These are phyloP conservation scores for Bombus haemorrhoidalis DNA, from an alignment of 1,140 invertebrate species.

Conservation along the genomic window DNA sequence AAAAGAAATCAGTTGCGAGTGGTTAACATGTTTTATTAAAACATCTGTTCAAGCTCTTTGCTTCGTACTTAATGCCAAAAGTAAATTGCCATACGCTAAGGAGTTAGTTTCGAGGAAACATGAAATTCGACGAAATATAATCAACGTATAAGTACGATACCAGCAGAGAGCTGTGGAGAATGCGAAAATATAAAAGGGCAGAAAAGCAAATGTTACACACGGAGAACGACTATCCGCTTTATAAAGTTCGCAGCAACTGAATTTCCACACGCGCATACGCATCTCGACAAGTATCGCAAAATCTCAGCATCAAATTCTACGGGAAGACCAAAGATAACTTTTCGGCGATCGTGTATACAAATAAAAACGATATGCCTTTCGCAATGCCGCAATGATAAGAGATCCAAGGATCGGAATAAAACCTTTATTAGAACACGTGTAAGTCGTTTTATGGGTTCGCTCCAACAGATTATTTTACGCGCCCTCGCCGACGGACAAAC, in stretches of 20 bases:
- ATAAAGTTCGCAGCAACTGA: not conserved
- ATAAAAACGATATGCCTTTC: not conserved
- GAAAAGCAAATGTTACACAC: too few relatives aligned
- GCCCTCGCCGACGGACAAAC: not conserved
- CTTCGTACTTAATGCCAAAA: not conserved
- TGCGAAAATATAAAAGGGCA: not conserved
- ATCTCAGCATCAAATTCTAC: not conserved
- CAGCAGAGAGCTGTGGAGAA: not conserved
- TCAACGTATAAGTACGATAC: not conserved
- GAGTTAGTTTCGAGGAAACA: not conserved
- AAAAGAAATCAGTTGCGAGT: too few relatives aligned
- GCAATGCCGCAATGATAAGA: not conserved
- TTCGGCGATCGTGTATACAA: not conserved
- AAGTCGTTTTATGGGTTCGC: not conserved
- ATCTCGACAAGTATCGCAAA: not conserved
- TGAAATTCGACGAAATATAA: not conserved
- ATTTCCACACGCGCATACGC: not conserved
- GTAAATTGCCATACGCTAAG: not conserved
- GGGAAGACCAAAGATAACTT: not conserved
- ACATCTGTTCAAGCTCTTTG: too few relatives aligned
- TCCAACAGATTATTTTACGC: not conserved
- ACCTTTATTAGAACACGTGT: constrained; percentile 2
- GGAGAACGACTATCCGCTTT: not conserved
- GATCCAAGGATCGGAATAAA: not conserved
- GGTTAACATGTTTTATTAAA: too few relatives aligned